Evolutionary conservation across 2,888 invertebrate genomes (phyloP).

Genomic region (Psococerastis gibbosa): DNA sequence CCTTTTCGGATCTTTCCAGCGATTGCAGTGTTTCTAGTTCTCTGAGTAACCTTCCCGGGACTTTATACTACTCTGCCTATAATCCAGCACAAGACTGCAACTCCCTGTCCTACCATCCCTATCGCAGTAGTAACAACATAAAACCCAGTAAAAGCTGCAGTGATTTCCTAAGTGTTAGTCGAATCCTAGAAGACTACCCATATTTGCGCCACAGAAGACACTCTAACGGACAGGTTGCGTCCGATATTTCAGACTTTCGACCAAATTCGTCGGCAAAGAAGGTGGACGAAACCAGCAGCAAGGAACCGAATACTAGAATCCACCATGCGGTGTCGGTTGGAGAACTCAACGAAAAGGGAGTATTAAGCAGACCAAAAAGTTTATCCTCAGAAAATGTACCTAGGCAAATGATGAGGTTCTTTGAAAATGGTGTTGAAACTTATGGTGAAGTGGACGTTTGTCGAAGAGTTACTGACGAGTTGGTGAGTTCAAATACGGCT

Average conservation of each 20-base stretch:
- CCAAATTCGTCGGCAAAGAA: not conserved
- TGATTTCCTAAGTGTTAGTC: slow-evolving; percentile 8
- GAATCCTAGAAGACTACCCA: slow-evolving; percentile 8
- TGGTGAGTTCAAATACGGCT: not conserved
- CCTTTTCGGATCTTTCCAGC: slow-evolving; percentile 7
- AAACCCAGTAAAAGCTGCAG: slow-evolving; percentile 9
- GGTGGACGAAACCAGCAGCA: not conserved
- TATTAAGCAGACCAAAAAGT: not conserved
- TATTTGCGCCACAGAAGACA: slow-evolving; percentile 6
- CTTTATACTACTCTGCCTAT: slow-evolving; percentile 7
- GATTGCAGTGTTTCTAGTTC: slow-evolving; percentile 8
- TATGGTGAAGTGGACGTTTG: not conserved
- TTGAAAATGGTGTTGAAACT: not conserved
- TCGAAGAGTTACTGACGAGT: not conserved
- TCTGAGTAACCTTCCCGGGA: slow-evolving; percentile 4
- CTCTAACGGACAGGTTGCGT: slow-evolving; percentile 8
- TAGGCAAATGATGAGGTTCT: not conserved
- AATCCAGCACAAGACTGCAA: not conserved
- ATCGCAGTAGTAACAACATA: not conserved
- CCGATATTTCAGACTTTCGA: slow-evolving; percentile 9
- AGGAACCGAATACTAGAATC: not conserved
- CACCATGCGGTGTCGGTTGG: not conserved
- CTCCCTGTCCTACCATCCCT: not conserved
- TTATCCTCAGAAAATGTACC: slow-evolving; percentile 1
- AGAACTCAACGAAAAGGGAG: not conserved